Percentiles rank a stretch among this genome's conserved stretches.
phyloP scores from a whole-genome alignment of 2,888 invertebrate species.

The Dendrolimus houi region DNA sequence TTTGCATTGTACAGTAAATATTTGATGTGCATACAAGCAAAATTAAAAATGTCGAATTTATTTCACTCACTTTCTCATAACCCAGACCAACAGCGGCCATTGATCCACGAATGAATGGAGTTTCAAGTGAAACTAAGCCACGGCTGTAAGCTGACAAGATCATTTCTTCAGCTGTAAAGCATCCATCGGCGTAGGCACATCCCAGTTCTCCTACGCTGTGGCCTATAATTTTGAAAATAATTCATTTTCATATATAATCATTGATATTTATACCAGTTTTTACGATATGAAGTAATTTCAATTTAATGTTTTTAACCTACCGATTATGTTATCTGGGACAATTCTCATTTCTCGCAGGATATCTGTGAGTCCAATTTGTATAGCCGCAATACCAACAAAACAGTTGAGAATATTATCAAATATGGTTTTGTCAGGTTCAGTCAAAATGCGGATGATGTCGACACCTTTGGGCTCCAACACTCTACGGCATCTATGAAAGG shows the following conservation, averaged over 20 bases:
- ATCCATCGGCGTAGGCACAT: slow-evolving; percentile 94
- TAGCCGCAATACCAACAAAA: slow-evolving; percentile 84
- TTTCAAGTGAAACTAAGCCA: slow-evolving; percentile 81
- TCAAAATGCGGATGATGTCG: slow-evolving; percentile 78
- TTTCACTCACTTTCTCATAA: slow-evolving; percentile 52
- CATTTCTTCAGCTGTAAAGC: slow-evolving; percentile 88
- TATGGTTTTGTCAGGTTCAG: slow-evolving; percentile 75
- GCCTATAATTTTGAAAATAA: slow-evolving; percentile 52
- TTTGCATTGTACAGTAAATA: not conserved
- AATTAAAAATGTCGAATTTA: too few species aligned
- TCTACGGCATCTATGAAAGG: slow-evolving; percentile 59
- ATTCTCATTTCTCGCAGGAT: slow-evolving; percentile 77
- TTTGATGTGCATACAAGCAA: too few species aligned
- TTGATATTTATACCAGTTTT: too few species aligned
- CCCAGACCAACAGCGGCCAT: slow-evolving; percentile 90
- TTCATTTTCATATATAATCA: not conserved
- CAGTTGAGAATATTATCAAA: slow-evolving; percentile 81
- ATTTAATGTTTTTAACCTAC: slow-evolving; percentile 46
- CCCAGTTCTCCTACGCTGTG: slow-evolving; percentile 95
- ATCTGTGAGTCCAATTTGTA: slow-evolving; percentile 80
- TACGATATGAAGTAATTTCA: too few species aligned
- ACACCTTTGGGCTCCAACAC: slow-evolving; percentile 77
- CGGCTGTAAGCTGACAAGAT: slow-evolving; percentile 86
- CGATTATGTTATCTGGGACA: slow-evolving; percentile 84
- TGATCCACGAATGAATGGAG: slow-evolving; percentile 80